Evolutionary conservation across 1,140 invertebrate genomes (phyloP), one percentile per base, ranked within the genome.

Genomic region (Amphibalanus amphitrite): DNA sequence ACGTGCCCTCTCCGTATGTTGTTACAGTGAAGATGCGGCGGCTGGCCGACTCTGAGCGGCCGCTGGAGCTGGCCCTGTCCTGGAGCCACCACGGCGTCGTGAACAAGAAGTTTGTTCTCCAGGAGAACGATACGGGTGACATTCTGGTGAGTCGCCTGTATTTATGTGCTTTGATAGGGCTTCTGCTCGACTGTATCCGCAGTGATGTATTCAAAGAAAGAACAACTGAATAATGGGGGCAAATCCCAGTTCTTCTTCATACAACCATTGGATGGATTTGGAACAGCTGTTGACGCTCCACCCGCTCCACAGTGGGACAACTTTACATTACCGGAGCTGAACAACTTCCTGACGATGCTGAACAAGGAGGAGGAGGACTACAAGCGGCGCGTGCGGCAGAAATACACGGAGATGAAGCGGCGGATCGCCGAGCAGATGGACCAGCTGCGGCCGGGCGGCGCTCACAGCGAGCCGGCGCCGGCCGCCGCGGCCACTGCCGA

Each of bases 61-160:
- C 85, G 1, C 77, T 86, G 69, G 74, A 79, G 26, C 76, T 84
- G 15, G 81, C 81, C 65, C 76, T 86, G 17, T 75, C 77, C 47
- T 85, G 84, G 83, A 76, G 75, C 33, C 72, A 74, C 28, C 79
- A 80, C 68, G 77, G 79, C 30, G 73, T 75, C 30, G 72, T 77
- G 70, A 78, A 78, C 69, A 82, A 81, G 69, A 78, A 80, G 69
- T 80, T 86, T 72, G 83, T 86, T 26, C 77, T 86, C 29, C 85
- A 86, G 77, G 85, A 86, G 77, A 86, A 86, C 79, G 85, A 86
- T 76, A 84, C 82, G 25, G 85, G 82, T 70, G 85, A 86, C 75
- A 85, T 86, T 73, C 78, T 82, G 76, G 84, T 85, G 80, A 78
- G 81, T 75, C 69, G 26, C 72, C 29, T 28, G 23, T 72, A 47